A percentile compares a stretch with the other conserved stretches of the same genome.
Conservation (phyloP, 2,113 vertebrate species). For the Cyanocitta stelleri region DNA sequence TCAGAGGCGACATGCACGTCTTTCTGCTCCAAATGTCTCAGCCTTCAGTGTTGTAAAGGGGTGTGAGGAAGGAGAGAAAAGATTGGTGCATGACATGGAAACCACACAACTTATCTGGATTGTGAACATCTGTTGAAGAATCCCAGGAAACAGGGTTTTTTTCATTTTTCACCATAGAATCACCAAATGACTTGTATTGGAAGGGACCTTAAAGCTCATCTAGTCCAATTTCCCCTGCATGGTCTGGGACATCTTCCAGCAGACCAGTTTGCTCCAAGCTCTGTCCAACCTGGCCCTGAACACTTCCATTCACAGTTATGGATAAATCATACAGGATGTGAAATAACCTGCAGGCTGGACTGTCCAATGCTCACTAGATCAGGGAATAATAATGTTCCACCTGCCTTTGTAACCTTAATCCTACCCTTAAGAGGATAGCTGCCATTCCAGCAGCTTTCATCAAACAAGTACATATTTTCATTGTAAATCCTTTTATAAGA, state of each 20-base stretch:
- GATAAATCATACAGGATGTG: not conserved
- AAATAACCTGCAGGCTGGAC: not conserved
- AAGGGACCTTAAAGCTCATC: not conserved
- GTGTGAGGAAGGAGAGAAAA: not conserved
- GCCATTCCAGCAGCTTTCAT: not conserved
- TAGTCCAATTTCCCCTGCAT: too few species aligned
- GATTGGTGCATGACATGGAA: not conserved
- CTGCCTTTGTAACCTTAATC: not conserved
- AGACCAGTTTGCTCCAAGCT: not conserved
- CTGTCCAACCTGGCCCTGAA: not conserved
- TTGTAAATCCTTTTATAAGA: not conserved
- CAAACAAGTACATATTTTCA: not conserved
- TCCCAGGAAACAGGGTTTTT: not conserved
- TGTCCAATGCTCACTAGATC: not conserved
- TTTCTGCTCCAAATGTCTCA: not conserved
- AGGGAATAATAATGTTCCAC: not conserved
- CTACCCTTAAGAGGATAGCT: not conserved
- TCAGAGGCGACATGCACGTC: accelerated
- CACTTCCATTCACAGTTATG: not conserved
- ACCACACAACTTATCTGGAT: not conserved
- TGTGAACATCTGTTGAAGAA: not conserved
- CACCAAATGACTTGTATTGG: not conserved
- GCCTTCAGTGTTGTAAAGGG: not conserved
- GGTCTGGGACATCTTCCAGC: not conserved
- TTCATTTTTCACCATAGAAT: not conserved